Evolutionary conservation across 1,140 invertebrate species (phyloP).

Genomic region (Myzus persicae): DNA sequence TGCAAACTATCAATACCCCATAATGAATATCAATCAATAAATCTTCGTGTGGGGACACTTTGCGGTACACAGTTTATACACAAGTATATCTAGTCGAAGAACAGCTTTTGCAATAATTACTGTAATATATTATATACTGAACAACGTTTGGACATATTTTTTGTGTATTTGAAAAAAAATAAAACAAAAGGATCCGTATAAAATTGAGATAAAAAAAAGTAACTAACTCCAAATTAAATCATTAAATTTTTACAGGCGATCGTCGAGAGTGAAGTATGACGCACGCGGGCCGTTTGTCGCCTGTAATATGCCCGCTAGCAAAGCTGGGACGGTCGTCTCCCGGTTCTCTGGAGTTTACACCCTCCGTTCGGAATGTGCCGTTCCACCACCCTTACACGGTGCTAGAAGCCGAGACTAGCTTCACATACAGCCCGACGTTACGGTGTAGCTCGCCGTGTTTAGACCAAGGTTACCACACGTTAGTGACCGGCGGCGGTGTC

Average conservation of each 20-base stretch:
- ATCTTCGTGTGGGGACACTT: too few relatives aligned
- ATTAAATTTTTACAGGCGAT: slow-evolving; percentile 7
- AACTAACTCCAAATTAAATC: background rate
- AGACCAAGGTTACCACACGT: slow-evolving; percentile 72
- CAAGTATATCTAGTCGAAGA: background rate
- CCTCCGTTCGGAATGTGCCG: slow-evolving; percentile 53
- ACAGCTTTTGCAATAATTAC: background rate
- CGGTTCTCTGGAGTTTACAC: slow-evolving; percentile 61
- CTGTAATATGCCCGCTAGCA: slow-evolving; percentile 69
- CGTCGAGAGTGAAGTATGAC: slow-evolving; percentile 29
- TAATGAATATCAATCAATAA: too few relatives aligned
- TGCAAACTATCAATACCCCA: too few relatives aligned
- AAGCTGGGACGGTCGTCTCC: slow-evolving; percentile 69
- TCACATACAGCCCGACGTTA: slow-evolving; percentile 58
- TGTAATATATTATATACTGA: background rate
- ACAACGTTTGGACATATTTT: background rate
- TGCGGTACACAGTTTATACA: background rate
- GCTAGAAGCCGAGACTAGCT: slow-evolving; percentile 57
- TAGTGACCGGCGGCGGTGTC: slow-evolving; percentile 72
- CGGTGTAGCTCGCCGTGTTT: slow-evolving; percentile 59
- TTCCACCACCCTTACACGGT: slow-evolving; percentile 49
- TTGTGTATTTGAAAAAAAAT: background rate
- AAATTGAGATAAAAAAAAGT: background rate
- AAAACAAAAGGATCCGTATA: background rate
- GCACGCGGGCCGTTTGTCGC: slow-evolving; percentile 64